Evolutionary conservation across 1,140 invertebrate species (phyloP).

Genomic region (Rhagoletis zephyria): DNA sequence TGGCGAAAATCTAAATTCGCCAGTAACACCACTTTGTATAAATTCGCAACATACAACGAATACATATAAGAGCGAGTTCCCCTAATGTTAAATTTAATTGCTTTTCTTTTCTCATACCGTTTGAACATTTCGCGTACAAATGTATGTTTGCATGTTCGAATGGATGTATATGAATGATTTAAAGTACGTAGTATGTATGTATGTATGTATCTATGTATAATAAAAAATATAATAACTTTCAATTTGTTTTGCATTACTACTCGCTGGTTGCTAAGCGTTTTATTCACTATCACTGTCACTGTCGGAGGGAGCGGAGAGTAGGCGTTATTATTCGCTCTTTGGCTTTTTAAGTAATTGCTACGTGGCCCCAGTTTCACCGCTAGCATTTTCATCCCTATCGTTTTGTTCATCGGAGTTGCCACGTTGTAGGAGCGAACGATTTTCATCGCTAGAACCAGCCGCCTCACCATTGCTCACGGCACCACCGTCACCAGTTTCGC

Average conservation of each 20-base stretch:
- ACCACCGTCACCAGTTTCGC: slow-evolving; percentile 44
- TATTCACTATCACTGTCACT: slow-evolving; percentile 52
- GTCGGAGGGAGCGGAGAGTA: slow-evolving; percentile 45
- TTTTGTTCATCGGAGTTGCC: slow-evolving; percentile 58
- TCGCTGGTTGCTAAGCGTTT: slow-evolving; percentile 45
- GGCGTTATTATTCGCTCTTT: slow-evolving; percentile 56
- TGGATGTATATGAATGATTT: background rate
- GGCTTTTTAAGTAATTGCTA: slow-evolving; percentile 61
- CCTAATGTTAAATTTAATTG: slow-evolving; percentile 64
- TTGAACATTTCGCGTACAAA: slow-evolving; percentile 54
- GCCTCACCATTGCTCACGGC: slow-evolving; percentile 59
- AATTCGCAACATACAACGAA: too few relatives aligned
- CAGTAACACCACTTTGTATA: too few relatives aligned
- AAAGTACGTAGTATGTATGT: background rate
- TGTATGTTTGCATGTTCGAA: background rate
- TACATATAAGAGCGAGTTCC: too few relatives aligned
- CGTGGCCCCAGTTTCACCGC: slow-evolving; percentile 62
- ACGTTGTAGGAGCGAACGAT: slow-evolving; percentile 65
- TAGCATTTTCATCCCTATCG: slow-evolving; percentile 35
- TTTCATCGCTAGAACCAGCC: slow-evolving; percentile 69
- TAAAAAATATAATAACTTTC: slow-evolving; percentile 38
- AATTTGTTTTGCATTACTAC: slow-evolving; percentile 15
- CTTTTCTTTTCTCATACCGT: slow-evolving; percentile 73
- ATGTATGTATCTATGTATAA: slow-evolving; percentile 69
- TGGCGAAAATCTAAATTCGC: too few relatives aligned